Base-by-base conservation (phyloP, 2,888 invertebrate species). In the Azorinus chamasolen region DNA sequence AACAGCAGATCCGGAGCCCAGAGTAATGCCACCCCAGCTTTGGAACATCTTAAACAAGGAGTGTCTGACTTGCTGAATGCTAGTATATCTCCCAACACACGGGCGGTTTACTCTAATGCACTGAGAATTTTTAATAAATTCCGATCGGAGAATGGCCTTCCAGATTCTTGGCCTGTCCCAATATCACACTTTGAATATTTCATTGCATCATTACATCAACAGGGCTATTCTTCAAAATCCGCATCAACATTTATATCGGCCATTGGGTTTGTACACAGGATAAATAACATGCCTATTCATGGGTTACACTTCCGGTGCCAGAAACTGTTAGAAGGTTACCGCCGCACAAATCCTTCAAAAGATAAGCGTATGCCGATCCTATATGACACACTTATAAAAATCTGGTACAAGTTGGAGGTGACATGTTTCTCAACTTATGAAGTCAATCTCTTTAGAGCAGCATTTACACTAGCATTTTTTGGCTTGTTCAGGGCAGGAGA, bases 41-140 rank as follows among this genome's bases (percentile, higher is more conserved):
- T 62, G 50, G 63, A 32, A 24, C 4, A 62, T 71, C 45, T 71
- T 71, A 12, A 22, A 43, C 20, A 57, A 27, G 18, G 32, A n/a
- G 32, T 24, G 10, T 4, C 16, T 25, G 24, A 45, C n/a, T 22
- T 70, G 1, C n/a, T 68, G 18, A n/a, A n/a, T 16, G 53, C 58
- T 18, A 66, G 66, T 24, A 24, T 66, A 18, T 20, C 58, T 2
- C 18, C 39, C 1, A 66, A 58, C 22, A 41, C 68, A 25, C 39
- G 24, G 20, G 39, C 1, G 5, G 57, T 22, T 1, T 66, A 66
- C 37, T 48, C 20, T 8, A 66, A 20, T 16, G 57, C 66, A n/a
- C n/a, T 66, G 4, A 39, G 27, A 16, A 50, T 5, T 1, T 58
- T 66, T 37, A 54, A 6, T 6, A 2, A 1, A 58, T 66, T 50